Conservation (phyloP, 2,113 vertebrate genomes). For the Callorhinus ursinus region DNA sequence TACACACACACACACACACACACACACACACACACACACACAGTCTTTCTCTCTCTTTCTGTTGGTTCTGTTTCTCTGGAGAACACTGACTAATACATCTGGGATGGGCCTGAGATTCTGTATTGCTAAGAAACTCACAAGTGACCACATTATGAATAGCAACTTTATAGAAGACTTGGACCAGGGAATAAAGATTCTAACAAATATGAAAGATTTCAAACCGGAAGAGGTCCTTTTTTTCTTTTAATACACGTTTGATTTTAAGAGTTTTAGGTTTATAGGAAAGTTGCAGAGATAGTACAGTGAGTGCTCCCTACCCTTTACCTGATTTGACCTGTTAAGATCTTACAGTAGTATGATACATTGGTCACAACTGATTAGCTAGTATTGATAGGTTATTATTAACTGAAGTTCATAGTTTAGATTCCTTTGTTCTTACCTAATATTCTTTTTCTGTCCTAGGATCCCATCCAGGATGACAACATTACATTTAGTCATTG, state of each 20-base stretch:
- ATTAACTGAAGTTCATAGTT: background rate
- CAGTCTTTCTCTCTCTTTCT: background rate
- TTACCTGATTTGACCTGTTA: background rate
- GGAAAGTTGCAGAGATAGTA: background rate
- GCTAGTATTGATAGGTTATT: background rate
- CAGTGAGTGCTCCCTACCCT: background rate
- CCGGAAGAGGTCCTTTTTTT: background rate
- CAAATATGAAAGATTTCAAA: constrained; percentile 3
- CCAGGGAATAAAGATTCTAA: constrained; percentile 3
- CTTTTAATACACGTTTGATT: background rate
- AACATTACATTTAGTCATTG: background rate
- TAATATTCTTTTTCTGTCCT: background rate
- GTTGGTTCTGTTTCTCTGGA: background rate
- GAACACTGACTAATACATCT: background rate
- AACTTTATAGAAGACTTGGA: background rate
- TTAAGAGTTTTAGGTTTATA: constrained; percentile 28
- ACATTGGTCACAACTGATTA: background rate
- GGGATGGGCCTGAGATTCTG: background rate
- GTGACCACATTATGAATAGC: background rate
- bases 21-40: background rate
- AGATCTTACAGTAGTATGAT: background rate
- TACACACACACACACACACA: background rate
- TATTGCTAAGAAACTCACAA: background rate
- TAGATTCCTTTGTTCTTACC: background rate
- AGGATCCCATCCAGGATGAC: background rate